These are phyloP conservation scores for Oreochromis grahami DNA, from an alignment of 2,797 vertebrate species.

Conservation along the genomic window DNA sequence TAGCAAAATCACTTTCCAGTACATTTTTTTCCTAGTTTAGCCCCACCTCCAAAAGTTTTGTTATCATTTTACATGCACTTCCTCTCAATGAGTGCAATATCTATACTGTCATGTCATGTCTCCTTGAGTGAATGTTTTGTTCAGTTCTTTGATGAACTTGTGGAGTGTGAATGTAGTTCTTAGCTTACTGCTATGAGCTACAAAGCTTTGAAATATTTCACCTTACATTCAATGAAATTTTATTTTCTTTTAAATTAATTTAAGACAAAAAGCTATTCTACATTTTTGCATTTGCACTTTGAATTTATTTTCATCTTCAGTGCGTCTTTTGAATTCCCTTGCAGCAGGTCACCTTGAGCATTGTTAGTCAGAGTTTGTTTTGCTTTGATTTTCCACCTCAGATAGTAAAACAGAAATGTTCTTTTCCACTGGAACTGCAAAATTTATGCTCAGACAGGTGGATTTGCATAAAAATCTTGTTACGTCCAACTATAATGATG, in stretches of 20 bases:
- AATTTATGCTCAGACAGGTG: not conserved
- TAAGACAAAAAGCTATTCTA: not conserved
- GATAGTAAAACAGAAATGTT: not conserved
- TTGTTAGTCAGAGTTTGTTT: not conserved
- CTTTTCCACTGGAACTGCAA: not conserved
- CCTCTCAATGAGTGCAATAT: not conserved
- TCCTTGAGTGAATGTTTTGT: not conserved
- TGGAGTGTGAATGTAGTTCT: not conserved
- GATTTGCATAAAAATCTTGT: conserved; percentile 39
- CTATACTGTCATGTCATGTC: not conserved
- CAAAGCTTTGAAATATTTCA: not conserved
- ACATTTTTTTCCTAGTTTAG: not conserved
- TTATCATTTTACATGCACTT: not conserved
- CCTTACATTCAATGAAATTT: not conserved
- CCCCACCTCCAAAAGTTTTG: not conserved
- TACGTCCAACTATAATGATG: conserved; percentile 18
- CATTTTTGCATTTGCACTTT: not conserved
- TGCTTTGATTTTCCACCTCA: not conserved
- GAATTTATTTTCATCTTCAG: not conserved
- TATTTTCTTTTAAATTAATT: not conserved
- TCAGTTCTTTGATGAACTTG: not conserved
- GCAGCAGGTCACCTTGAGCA: not conserved
- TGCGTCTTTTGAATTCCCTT: not conserved
- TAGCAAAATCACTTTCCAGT: not conserved
- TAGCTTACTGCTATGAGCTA: not conserved